Base-by-base conservation (phyloP, 2,113 vertebrate species). In the Alethe castanea region DNA sequence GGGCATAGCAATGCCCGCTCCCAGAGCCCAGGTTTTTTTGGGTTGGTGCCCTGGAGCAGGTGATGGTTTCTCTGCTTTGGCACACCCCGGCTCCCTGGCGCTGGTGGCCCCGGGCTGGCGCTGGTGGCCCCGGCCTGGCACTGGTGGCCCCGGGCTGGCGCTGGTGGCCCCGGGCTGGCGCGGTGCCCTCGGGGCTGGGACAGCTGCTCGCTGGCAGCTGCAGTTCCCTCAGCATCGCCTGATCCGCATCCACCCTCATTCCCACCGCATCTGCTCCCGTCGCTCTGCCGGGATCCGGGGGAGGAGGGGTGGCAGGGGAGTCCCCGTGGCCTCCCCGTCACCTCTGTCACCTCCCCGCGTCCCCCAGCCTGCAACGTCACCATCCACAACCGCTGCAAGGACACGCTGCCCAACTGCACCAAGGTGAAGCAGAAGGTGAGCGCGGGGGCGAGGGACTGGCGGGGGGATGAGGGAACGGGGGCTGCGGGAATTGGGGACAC, bases 391-490 rank as follows among this genome's bases (percentile, higher is more conserved):
- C 98, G 99, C 96, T 99, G 99, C 97, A 98, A 99, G 97, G 99
- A 99, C 94, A 96, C 98, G 5, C 97, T 99, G 74, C 98, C 98
- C 91, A 99, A 98, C 98, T 99, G 99, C 78, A 98, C 98, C 97
- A 99, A 99, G 97, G 98, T 99, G 98, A 99, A 99, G 95, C 99
- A 99, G 96, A 98, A 98, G 98, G 99, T 99, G 98, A 98, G 98
- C 76, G 8, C 17, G 26, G 31, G 40, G 35, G 10, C 0, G 19
- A 8, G 66, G 80, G 33, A 7, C 1, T 2, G 1, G 26, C 1
- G 26, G 35, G 35, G 66, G 38, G 57, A 7, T 2, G 31, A 3
- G 67, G 54, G 79, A 5, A 6, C 2, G 14, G 73, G 47, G 61
- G 61, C 7, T 7, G 61, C 4, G 36, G 53, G 44, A 12, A 10